A percentile compares a stretch with the other conserved stretches of the same genome.
phyloP scores from a whole-genome alignment of 2,797 vertebrate genomes.

The Pelodytes ibericus region DNA sequence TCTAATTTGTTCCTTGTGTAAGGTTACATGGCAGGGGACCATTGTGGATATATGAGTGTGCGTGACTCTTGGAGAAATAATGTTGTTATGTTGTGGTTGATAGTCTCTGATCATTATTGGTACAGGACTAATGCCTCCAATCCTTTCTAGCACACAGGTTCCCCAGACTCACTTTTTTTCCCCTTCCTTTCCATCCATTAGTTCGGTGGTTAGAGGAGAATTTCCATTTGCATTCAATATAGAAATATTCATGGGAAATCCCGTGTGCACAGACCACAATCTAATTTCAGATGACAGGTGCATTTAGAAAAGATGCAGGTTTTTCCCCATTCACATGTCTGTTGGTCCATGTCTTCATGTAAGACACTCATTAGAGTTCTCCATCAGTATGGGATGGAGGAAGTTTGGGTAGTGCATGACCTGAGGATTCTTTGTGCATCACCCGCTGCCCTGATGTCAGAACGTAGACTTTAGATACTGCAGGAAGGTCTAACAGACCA shows the following conservation, averaged over 20 bases:
- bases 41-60: constrained; percentile 14
- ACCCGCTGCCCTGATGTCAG: too few relatives aligned
- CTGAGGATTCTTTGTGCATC: too few relatives aligned
- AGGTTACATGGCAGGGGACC: constrained; percentile 14
- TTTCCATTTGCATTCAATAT: neutral
- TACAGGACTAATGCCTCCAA: constrained; percentile 22
- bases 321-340: too few relatives aligned
- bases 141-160: neutral
- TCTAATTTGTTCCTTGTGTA: constrained; percentile 36
- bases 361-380: too few relatives aligned
- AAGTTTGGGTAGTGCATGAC: too few relatives aligned
- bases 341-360: too few relatives aligned
- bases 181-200: neutral
- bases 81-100: constrained; percentile 29
- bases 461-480: too few relatives aligned
- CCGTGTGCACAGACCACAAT: neutral
- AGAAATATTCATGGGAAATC: neutral
- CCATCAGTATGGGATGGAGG: too few relatives aligned
- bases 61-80: constrained; percentile 13
- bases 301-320: neutral
- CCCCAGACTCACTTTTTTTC: neutral
- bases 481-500: too few relatives aligned
- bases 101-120: constrained; percentile 47
- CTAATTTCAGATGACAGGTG: neutral
- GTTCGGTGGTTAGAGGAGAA: neutral